Evolutionary conservation across 2,888 invertebrate species (phyloP).

Genomic region (Nemotelus pantherinus): DNA sequence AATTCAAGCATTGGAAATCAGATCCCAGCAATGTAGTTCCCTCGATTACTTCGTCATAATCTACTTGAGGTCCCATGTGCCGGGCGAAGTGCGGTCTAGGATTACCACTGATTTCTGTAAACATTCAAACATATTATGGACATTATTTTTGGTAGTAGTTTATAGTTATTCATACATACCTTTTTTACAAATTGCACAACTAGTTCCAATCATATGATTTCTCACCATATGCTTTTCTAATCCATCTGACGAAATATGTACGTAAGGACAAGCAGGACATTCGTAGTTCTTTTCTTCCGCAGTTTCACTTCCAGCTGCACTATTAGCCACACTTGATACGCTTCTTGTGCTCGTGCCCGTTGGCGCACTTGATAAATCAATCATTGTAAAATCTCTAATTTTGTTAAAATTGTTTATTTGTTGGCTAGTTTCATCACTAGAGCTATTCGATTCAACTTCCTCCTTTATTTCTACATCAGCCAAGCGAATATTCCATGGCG

Average conservation of each 20-base stretch:
- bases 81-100: slow-evolving; percentile 1
- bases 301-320: not conserved
- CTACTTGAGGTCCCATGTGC: slow-evolving; percentile 10
- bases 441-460: not conserved
- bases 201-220: slow-evolving; percentile 22
- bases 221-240: slow-evolving; percentile 23
- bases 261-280: slow-evolving; percentile 23
- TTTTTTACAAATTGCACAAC: slow-evolving; percentile 22
- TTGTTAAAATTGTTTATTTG: not conserved
- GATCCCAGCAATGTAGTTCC: not conserved
- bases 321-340: not conserved
- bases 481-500: not conserved
- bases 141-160: not conserved
- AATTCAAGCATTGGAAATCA: not conserved
- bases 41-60: slow-evolving; percentile 11
- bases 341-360: not conserved
- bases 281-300: slow-evolving; percentile 1
- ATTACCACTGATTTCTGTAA: not conserved
- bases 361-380: not conserved
- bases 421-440: not conserved
- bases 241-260: not conserved
- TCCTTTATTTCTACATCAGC: slow-evolving; percentile 13
- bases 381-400: not conserved
- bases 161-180: slow-evolving; percentile 4
- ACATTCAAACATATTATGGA: not conserved